These are phyloP conservation scores for Pitta sordida DNA, from an alignment of 2,113 vertebrate genomes.

Conservation along the genomic window DNA sequence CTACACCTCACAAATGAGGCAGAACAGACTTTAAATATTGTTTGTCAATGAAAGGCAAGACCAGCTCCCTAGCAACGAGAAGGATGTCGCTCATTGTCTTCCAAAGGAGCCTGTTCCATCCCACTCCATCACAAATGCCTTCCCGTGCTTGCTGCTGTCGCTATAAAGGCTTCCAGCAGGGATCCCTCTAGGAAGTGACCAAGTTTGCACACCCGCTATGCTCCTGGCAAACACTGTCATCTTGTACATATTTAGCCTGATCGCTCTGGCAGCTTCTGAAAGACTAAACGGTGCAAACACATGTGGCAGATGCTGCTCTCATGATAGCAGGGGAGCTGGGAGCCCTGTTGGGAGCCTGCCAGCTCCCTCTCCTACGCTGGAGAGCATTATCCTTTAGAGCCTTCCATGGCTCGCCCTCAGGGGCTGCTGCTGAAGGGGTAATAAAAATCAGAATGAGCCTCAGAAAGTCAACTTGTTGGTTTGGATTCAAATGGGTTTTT, in stretches of 20 bases:
- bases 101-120: background rate
- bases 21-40: conserved; percentile 14
- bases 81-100: background rate
- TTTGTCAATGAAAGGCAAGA: conserved; percentile 15
- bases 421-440: conserved; percentile 45
- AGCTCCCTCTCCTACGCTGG: background rate
- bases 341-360: background rate
- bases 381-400: conserved; percentile 14
- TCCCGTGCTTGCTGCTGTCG: background rate
- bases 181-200: background rate
- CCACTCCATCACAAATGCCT: background rate
- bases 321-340: background rate
- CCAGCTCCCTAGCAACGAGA: conserved; percentile 20
- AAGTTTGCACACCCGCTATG: background rate
- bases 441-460: conserved; percentile 28
- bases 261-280: conserved; percentile 28
- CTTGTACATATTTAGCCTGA: conserved; percentile 7
- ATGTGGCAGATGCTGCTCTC: conserved; percentile 29
- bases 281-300: conserved; percentile 18
- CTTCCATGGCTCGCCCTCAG: background rate
- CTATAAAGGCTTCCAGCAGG: background rate
- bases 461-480: conserved; percentile 24
- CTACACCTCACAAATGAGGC: conserved; percentile 4
- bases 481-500: background rate
- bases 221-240: conserved; percentile 7